A percentile compares a stretch with the other conserved stretches of the same genome.
phyloP scores from a whole-genome alignment of 1,140 invertebrate species.

The Diploscapter pachys region DNA sequence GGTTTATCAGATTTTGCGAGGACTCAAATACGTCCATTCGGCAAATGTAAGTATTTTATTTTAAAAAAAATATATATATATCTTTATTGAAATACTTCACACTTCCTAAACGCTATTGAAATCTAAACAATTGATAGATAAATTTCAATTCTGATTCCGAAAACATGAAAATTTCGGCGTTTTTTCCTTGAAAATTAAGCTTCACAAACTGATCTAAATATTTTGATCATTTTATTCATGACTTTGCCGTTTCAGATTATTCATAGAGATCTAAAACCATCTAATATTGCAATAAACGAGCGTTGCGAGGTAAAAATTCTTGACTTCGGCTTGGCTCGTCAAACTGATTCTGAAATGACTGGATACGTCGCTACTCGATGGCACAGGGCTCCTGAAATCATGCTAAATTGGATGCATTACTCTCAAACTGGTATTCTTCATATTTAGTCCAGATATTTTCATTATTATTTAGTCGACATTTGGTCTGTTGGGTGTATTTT shows the following conservation, averaged over 20 bases:
- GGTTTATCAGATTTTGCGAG: constrained; percentile 94
- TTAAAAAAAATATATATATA: no score
- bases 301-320: constrained; percentile 98
- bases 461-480: constrained; percentile 71
- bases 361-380: constrained; percentile 95
- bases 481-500: constrained; percentile 99
- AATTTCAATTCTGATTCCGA: no score
- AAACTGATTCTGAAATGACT: constrained; percentile 97
- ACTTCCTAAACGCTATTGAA: no score
- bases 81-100: no score
- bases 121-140: no score
- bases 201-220: no score
- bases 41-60: constrained; percentile 65
- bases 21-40: constrained; percentile 70
- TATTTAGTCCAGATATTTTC: no score
- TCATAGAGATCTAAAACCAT: constrained; percentile 98
- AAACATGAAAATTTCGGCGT: no score
- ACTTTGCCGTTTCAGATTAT: constrained; percentile 73
- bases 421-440: constrained; percentile 75
- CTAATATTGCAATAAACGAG: constrained; percentile 98
- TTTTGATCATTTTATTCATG: no score
- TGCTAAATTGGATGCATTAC: constrained; percentile 99
- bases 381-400: constrained; percentile 90
- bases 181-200: no score
- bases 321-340: constrained; percentile 94